Conservation (phyloP, 2,797 vertebrate species). For the Pitangus sulphuratus region DNA sequence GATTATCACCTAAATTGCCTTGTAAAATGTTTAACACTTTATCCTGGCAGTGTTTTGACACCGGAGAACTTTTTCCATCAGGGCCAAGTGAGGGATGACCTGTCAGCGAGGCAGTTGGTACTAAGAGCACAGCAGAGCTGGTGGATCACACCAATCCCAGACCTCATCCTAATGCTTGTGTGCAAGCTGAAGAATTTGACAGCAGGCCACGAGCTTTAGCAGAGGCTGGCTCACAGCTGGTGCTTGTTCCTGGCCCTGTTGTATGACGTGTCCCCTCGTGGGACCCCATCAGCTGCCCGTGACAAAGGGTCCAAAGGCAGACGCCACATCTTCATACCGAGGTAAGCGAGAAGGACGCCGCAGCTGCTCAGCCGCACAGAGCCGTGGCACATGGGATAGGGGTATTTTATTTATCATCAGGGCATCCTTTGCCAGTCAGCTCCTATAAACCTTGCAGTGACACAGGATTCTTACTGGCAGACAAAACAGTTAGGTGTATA, state of each 20-base stretch:
- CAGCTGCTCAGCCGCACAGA: neutral
- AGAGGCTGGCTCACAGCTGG: neutral
- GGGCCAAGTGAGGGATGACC: neutral
- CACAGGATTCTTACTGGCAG: slow-evolving; percentile 53
- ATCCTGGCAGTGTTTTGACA: neutral
- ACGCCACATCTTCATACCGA: neutral
- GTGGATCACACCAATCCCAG: neutral
- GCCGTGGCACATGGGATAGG: neutral
- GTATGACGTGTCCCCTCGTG: rapidly evolving
- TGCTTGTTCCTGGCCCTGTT: neutral
- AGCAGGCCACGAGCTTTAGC: neutral
- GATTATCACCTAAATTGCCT: slow-evolving; percentile 23
- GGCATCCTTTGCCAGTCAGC: slow-evolving; percentile 45
- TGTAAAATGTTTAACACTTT: slow-evolving; percentile 13
- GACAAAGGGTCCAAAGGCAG: neutral
- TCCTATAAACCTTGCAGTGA: slow-evolving; percentile 56
- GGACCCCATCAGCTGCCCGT: neutral
- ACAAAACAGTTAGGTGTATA: slow-evolving; percentile 26
- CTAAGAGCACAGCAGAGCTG: neutral
- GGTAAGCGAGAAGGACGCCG: neutral
- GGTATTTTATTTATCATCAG: neutral
- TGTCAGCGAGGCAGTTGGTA: neutral
- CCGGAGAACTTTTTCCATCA: neutral
- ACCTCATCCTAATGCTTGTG: neutral
- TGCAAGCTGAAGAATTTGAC: neutral